Evolutionary conservation across 2,113 vertebrate genomes (phyloP).

Genomic region (Gallinago paraguaiae): DNA sequence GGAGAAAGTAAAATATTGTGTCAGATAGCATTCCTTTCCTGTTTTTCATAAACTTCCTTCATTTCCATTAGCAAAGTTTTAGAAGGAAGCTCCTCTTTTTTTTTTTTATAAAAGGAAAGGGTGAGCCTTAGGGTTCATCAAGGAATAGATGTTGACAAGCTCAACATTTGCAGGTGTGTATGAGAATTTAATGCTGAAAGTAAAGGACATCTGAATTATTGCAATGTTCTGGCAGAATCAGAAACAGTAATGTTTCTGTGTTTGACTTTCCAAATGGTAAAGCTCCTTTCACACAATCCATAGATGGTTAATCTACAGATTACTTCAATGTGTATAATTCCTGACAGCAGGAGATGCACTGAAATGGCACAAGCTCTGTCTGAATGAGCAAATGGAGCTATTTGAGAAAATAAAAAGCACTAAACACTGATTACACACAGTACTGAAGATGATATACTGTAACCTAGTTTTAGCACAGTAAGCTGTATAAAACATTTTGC

Average conservation of each 20-base stretch:
- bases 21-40: background rate
- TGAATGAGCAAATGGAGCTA: slow-evolving; percentile 45
- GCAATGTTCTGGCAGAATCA: background rate
- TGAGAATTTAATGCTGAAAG: background rate
- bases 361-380: background rate
- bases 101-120: slow-evolving; percentile 39
- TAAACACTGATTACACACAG: slow-evolving; percentile 18
- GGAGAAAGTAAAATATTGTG: slow-evolving; percentile 7
- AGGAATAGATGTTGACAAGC: background rate
- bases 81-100: background rate
- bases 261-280: background rate
- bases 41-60: background rate
- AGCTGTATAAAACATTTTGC: background rate
- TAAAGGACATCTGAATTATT: background rate
- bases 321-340: background rate
- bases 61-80: slow-evolving; percentile 17
- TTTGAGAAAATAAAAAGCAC: slow-evolving; percentile 26
- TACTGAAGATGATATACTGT: slow-evolving; percentile 29
- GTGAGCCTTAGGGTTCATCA: slow-evolving; percentile 41
- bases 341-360: background rate
- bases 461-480: background rate
- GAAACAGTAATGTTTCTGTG: background rate
- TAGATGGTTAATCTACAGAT: background rate
- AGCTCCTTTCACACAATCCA: background rate
- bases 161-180: background rate